These are phyloP conservation scores for Rhadina sibilatrix DNA, from an alignment of 2,113 vertebrate species.

Conservation along the genomic window DNA sequence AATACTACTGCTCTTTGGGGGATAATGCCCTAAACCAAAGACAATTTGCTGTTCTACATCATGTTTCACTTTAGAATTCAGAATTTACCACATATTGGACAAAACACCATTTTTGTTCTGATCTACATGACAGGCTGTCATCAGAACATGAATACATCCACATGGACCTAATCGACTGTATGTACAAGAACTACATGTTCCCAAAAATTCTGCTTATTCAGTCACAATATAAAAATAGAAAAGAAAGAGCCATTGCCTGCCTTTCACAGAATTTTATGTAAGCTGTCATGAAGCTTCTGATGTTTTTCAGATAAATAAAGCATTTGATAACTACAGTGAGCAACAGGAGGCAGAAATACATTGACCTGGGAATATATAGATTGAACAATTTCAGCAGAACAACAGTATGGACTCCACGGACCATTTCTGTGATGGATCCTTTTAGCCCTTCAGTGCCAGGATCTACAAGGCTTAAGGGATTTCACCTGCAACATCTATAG, in stretches of 20 bases:
- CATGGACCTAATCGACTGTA: neutral
- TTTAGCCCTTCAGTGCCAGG: neutral
- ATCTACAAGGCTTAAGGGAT: neutral
- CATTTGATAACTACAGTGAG: neutral
- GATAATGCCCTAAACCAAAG: neutral
- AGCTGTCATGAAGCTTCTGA: neutral
- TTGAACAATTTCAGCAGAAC: neutral
- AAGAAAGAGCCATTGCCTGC: neutral
- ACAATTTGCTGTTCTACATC: neutral
- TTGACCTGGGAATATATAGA: neutral
- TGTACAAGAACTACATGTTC: neutral
- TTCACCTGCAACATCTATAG: neutral
- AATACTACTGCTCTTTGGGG: neutral
- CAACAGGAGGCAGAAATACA: neutral
- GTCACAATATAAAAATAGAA: neutral
- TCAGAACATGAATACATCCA: neutral
- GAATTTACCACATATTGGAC: neutral
- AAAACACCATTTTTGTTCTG: neutral
- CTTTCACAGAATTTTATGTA: neutral
- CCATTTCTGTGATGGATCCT: neutral
- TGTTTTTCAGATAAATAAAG: neutral
- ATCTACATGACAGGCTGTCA: neutral
- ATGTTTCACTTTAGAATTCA: neutral
- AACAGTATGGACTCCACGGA: neutral
- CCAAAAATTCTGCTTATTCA: neutral